These are phyloP conservation scores for Calephelis virginiensis DNA, from an alignment of 1,140 invertebrate species.

Conservation along the genomic window DNA sequence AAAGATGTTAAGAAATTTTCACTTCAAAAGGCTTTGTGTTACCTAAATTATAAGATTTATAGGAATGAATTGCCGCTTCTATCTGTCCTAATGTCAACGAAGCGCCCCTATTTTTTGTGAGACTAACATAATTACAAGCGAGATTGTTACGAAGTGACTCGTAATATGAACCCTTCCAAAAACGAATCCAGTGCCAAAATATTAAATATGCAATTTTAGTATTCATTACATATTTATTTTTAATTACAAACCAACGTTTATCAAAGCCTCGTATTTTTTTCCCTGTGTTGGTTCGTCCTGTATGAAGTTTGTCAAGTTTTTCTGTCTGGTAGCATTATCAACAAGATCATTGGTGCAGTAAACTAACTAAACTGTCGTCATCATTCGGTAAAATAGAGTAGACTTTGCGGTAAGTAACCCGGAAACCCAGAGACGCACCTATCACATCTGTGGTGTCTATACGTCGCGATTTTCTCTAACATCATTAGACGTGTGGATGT, in stretches of 20 bases:
- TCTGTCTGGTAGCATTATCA: too few relatives aligned
- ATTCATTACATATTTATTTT: slow-evolving; percentile 20
- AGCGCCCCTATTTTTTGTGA: slow-evolving; percentile 57
- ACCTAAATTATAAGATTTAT: neutral
- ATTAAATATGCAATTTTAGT: slow-evolving; percentile 24
- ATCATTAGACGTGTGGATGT: too few relatives aligned
- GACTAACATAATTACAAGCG: slow-evolving; percentile 70
- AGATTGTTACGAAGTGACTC: slow-evolving; percentile 73
- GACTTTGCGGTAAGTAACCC: too few relatives aligned
- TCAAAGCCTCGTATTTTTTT: too few relatives aligned
- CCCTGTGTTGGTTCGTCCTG: too few relatives aligned
- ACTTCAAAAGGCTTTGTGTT: neutral
- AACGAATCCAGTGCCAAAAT: slow-evolving; percentile 47
- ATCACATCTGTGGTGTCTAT: too few relatives aligned
- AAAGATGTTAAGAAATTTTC: neutral
- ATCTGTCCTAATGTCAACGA: slow-evolving; percentile 28
- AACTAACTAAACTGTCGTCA: too few relatives aligned
- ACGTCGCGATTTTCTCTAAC: too few relatives aligned
- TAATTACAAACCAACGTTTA: neutral
- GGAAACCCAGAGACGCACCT: too few relatives aligned
- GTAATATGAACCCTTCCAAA: slow-evolving; percentile 65
- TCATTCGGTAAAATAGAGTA: too few relatives aligned
- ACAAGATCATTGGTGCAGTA: too few relatives aligned
- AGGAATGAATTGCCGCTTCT: slow-evolving; percentile 28
- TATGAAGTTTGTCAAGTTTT: too few relatives aligned